A percentile compares a stretch with the other conserved stretches of the same genome.
Evolutionary conservation across 2,113 vertebrate genomes (phyloP).

Genomic region (Malurus cyaneus): DNA sequence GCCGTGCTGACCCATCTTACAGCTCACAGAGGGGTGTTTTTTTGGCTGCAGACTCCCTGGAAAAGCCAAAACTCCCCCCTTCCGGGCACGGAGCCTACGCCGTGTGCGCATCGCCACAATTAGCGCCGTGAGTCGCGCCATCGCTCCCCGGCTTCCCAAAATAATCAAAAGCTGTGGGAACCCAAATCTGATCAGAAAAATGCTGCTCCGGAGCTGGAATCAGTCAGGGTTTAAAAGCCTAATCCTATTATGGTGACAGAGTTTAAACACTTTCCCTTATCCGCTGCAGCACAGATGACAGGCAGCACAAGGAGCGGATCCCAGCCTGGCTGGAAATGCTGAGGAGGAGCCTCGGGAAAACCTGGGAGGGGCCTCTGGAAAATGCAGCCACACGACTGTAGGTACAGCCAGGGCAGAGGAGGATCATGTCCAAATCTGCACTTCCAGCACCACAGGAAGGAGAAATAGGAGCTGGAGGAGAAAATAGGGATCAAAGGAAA

Average conservation of each 20-base stretch:
- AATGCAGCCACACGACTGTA: fast-evolving
- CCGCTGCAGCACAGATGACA: background rate
- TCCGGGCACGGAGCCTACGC: fast-evolving
- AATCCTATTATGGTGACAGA: background rate
- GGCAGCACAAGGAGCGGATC: background rate
- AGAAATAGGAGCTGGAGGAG: background rate
- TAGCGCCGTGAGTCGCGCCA: background rate
- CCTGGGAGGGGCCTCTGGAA: background rate
- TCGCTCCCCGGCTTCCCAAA: conserved; percentile 7
- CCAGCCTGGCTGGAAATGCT: fast-evolving
- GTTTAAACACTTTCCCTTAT: background rate
- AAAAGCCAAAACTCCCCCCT: background rate
- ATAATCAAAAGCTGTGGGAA: background rate
- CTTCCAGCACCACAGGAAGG: background rate
- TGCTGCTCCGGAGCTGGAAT: background rate
- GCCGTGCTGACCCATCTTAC: background rate
- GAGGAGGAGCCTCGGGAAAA: background rate
- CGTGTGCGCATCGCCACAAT: fast-evolving
- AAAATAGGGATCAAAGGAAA: background rate
- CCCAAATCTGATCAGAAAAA: background rate
- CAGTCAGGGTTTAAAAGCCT: background rate
- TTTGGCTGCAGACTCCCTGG: background rate
- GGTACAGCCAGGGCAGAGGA: background rate
- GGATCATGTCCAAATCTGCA: background rate
- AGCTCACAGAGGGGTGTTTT: background rate